A percentile compares a stretch with the other conserved stretches of the same genome.
phyloP scores from a whole-genome alignment of 2,113 vertebrate species.

The Bufo gargarizans region DNA sequence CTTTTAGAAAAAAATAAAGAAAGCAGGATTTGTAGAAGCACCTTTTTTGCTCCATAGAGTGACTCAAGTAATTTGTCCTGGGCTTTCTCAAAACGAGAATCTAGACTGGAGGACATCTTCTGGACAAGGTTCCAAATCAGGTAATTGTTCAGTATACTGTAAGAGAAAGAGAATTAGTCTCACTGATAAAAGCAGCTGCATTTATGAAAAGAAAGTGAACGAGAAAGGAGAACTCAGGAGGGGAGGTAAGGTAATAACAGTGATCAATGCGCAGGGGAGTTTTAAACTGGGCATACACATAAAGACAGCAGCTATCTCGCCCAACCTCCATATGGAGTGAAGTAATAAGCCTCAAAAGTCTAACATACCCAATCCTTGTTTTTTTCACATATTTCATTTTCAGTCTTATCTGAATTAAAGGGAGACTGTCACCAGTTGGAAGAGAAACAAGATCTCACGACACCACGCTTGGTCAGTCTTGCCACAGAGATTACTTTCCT shows the following conservation, averaged over 20 bases:
- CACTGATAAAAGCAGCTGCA: not conserved
- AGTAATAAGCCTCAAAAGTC: too few species aligned
- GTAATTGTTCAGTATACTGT: slow-evolving; percentile 94
- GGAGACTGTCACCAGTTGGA: too few species aligned
- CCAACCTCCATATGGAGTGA: too few species aligned
- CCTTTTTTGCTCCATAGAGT: slow-evolving; percentile 95
- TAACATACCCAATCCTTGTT: too few species aligned
- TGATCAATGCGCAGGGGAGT: not conserved
- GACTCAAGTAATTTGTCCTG: slow-evolving; percentile 93
- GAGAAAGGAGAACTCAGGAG: not conserved
- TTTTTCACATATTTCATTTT: too few species aligned
- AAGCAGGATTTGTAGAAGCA: slow-evolving; percentile 60
- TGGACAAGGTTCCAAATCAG: slow-evolving; percentile 97
- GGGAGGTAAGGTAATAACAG: not conserved
- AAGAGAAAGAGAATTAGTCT: not conserved
- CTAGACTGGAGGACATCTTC: slow-evolving; percentile 88
- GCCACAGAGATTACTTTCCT: too few species aligned
- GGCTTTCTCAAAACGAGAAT: slow-evolving; percentile 93
- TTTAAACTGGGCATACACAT: not conserved
- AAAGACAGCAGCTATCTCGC: too few species aligned
- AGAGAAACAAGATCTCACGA: too few species aligned
- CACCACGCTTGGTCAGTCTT: too few species aligned
- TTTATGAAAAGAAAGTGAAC: slow-evolving; percentile 12
- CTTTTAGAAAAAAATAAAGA: not conserved
- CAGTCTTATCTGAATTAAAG: too few species aligned